Evolutionary conservation across 1,140 invertebrate species (phyloP).

Genomic region (Geopemphigus sp.): DNA sequence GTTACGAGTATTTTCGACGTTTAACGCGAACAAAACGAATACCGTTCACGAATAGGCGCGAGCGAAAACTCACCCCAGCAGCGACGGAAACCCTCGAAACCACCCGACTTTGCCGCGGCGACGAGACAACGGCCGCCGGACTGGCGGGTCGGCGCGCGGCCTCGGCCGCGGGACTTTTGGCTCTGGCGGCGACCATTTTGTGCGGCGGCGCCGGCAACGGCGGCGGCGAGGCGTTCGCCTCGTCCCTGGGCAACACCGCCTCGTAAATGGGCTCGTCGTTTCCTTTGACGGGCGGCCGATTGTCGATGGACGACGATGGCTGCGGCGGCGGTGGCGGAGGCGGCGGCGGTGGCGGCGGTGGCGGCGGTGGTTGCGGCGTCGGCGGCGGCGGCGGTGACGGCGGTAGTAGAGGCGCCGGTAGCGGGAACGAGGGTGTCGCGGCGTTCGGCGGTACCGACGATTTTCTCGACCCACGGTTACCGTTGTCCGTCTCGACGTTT

Average conservation of each 20-base stretch:
- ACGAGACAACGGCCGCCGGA: constrained; percentile 51
- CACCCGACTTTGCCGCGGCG: constrained; percentile 57
- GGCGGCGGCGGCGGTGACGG: constrained; percentile 58
- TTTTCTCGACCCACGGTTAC: constrained; percentile 20
- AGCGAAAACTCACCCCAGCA: not conserved
- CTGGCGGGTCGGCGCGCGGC: constrained; percentile 39
- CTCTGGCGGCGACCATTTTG: constrained; percentile 54
- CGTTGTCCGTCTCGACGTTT: constrained; percentile 51
- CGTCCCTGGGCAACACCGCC: constrained; percentile 70
- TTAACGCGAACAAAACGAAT: too few relatives aligned
- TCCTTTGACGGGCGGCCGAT: constrained; percentile 55
- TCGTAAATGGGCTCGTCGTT: constrained; percentile 78
- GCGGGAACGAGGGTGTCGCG: constrained; percentile 47
- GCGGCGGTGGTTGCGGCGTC: constrained; percentile 60
- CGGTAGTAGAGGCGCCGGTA: constrained; percentile 62
- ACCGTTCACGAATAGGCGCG: too few relatives aligned
- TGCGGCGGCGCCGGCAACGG: constrained; percentile 57
- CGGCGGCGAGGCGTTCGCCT: constrained; percentile 58
- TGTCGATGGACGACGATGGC: constrained; percentile 60
- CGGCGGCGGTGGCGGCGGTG: constrained; percentile 69
- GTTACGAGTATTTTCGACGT: too few relatives aligned
- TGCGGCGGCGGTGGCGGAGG: constrained; percentile 69
- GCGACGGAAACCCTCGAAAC: constrained; percentile 54
- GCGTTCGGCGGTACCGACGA: constrained; percentile 54
- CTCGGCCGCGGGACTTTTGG: constrained; percentile 54